Base-by-base conservation (phyloP, 1,140 invertebrate species). In the Copidosoma floridanum region DNA sequence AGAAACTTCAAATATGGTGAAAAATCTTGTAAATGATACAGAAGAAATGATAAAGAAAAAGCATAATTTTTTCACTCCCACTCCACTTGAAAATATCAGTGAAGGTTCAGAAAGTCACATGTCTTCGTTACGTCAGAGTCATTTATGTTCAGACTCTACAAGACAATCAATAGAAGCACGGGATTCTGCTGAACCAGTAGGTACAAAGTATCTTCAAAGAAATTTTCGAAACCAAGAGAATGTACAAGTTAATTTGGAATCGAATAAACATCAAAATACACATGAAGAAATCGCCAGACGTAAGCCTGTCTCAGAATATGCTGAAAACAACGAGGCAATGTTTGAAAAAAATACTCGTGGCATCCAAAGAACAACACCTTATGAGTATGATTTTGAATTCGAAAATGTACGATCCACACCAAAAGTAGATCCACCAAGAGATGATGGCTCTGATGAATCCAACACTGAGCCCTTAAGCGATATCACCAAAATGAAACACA, bases 51-150 rank as follows among this genome's bases (percentile, higher is more conserved):
- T 60, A 32, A 71, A 63, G 47, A 77, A 71, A 53, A 75, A 71
- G 14, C 70, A 66, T 27, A 71, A 59, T 61, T 57, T 64, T 6
- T 75, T 76, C 53, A 70, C 67, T 6, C 64, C 67, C 6, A 68
- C 64, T 35, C 52, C 65, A 21, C 68, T 80, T 8, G 77, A 79
- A 51, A 79, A 80, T 52, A 80, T 80, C 44, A 75, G 69, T 23
- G 78, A 80, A 57, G 77, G 76, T 29, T 68, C 75, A 3, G 77
- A 78, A 46, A 79, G 77, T 68, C 74, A 79, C 50, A 64, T 76
- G 20, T 78, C 77, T 0, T 77, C 74, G n/a, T 64, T 67, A 29
- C 71, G 74, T 54, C 73, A 76, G 61, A 68, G 62, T 29, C 71
- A 74, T 58, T 68, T 71, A 2, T 52, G 57, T 50, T 51, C 57